A percentile compares a stretch with the other conserved stretches of the same genome.
These are phyloP conservation scores for Ctenoplectra terminalis DNA, from an alignment of 1,140 invertebrate species.

Conservation along the genomic window DNA sequence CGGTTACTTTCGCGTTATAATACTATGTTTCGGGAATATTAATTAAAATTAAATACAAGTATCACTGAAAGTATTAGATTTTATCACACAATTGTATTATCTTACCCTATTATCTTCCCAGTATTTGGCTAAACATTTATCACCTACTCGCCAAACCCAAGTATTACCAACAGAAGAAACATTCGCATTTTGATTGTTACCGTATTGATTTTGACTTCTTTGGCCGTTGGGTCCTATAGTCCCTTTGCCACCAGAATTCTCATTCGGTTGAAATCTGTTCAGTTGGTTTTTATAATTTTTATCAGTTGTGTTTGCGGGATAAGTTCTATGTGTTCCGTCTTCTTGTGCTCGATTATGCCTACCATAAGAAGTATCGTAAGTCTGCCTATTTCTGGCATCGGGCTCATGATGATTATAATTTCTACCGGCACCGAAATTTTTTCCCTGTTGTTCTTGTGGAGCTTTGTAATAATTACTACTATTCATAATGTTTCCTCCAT, in stretches of 20 bases:
- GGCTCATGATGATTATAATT: slow-evolving; percentile 62
- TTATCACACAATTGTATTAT: slow-evolving; percentile 58
- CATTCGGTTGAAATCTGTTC: slow-evolving; percentile 65
- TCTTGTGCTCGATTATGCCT: slow-evolving; percentile 71
- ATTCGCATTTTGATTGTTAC: slow-evolving; percentile 67
- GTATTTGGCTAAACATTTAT: slow-evolving; percentile 93
- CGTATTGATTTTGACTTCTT: slow-evolving; percentile 68
- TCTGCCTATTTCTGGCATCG: slow-evolving; percentile 64
- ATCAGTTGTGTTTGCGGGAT: slow-evolving; percentile 64
- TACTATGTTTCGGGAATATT: slow-evolving; percentile 85
- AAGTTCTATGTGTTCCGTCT: slow-evolving; percentile 62
- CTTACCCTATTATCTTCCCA: slow-evolving; percentile 95
- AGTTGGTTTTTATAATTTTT: slow-evolving; percentile 73
- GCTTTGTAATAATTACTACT: slow-evolving; percentile 60
- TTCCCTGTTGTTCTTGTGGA: slow-evolving; percentile 57
- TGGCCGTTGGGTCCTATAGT: slow-evolving; percentile 61
- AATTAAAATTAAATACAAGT: slow-evolving; percentile 30
- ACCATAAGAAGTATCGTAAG: slow-evolving; percentile 66
- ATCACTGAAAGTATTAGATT: not conserved
- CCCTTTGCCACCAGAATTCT: slow-evolving; percentile 57
- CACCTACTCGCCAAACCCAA: slow-evolving; percentile 89
- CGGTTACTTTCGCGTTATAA: slow-evolving; percentile 92
- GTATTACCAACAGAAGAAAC: slow-evolving; percentile 60
- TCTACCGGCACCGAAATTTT: slow-evolving; percentile 58
- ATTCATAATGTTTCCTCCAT: slow-evolving; percentile 52